Evolutionary conservation across 2,797 vertebrate species (phyloP).

Genomic region (Eulemur albifrons): DNA sequence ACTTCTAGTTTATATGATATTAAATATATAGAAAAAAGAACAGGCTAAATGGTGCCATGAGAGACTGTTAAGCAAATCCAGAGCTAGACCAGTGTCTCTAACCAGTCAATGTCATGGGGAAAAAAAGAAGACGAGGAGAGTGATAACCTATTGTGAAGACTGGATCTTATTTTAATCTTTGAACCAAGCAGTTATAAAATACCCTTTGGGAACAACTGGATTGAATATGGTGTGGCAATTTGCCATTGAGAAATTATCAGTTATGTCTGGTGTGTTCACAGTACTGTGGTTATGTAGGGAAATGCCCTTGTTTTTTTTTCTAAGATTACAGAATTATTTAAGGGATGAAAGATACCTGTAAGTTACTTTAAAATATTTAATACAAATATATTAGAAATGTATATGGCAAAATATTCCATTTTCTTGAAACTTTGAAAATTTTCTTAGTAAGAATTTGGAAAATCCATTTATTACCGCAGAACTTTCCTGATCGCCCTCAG

Average conservation of each 20-base stretch:
- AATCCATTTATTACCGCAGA: not conserved
- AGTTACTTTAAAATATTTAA: not conserved
- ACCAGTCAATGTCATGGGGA: not conserved
- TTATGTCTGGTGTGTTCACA: not conserved
- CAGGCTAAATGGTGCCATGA: not conserved
- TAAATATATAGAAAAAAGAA: not conserved
- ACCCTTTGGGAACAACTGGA: not conserved
- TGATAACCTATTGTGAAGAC: not conserved
- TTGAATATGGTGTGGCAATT: not conserved
- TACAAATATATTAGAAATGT: not conserved
- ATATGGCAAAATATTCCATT: not conserved
- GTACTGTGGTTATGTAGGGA: not conserved
- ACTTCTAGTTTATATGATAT: not conserved
- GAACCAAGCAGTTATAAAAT: not conserved
- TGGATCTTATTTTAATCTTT: not conserved
- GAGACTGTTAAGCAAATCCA: not conserved
- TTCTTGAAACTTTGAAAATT: not conserved
- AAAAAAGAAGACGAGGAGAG: accelerated
- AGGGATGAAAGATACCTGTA: not conserved
- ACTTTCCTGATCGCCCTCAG: not conserved
- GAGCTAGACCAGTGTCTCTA: not conserved
- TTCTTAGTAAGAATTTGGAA: not conserved
- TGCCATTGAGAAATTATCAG: not conserved
- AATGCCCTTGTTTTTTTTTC: not conserved
- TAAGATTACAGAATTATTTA: not conserved